Base-by-base conservation (phyloP, 1,140 invertebrate genomes). In the Latrodectus geometricus region DNA sequence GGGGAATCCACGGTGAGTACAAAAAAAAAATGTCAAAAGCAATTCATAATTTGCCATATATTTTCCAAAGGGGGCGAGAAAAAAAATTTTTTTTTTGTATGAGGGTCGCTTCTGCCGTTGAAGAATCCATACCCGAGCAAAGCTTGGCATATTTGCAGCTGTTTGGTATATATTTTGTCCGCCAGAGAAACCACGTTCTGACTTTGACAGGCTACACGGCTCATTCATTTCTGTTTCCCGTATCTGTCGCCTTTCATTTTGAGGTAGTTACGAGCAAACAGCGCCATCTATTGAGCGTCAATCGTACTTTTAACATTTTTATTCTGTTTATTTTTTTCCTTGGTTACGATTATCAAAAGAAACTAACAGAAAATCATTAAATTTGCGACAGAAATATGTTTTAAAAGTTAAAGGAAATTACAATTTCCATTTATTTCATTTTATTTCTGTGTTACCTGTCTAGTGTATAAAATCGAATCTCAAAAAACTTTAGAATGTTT, bases 151-250 rank as follows among this genome's bases (percentile, higher is more conserved):
- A 66, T 73, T 70, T 76, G 49, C 83, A 86, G 83, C 83, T 86
- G 83, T 65, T 77, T 86, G 21, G 66, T 86, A 86, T 86, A 77
- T 86, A 86, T 86, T 77, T 86, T 77, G 75, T 61, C 81, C 48
- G 17, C 48, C 66, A 78, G 68, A 76, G 66, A 78, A 56, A 86
- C 35, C 83, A 77, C 61, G 65, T 61, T 48, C 75, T 78, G 83
- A 78, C 74, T 86, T 70, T 78, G 83, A 86, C 83, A 78, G 74
- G 65, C 75, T 21, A 78, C 74, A 77, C 17, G n/a, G 83, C 83
- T 86, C 68, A 70, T 86, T 77, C 83, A 56, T 86, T 86, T 8
- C 75, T 86, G 75, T 77, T 73, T 35, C 65, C 56, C 52, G 66
- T 68, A 84, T 84, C 61, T 68, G 72, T 75, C 56, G 49, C 20